Conservation (phyloP, 2,113 vertebrate species). For the Bubo bubo region DNA sequence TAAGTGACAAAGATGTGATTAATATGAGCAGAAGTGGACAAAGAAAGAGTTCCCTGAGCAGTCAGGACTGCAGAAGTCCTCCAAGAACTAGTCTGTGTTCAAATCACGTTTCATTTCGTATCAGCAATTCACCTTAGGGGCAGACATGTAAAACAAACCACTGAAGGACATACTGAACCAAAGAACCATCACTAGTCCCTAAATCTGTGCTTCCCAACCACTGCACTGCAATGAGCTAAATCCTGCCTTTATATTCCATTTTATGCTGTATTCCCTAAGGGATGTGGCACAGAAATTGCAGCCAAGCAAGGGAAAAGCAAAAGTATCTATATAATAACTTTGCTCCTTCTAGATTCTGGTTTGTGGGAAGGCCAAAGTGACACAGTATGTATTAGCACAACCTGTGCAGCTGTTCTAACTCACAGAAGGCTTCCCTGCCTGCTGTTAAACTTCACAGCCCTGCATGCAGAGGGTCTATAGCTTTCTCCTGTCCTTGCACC, state of each 20-base stretch:
- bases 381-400: not conserved
- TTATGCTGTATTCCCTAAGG: not conserved
- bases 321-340: not conserved
- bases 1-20: not conserved
- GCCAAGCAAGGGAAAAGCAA: not conserved
- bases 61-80: not conserved
- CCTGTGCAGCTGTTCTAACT: not conserved
- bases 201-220: not conserved
- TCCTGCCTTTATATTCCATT: not conserved
- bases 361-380: not conserved
- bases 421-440: not conserved
- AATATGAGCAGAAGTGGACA: not conserved
- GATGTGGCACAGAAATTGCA: not conserved
- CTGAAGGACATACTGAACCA: not conserved
- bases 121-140: not conserved
- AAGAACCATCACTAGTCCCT: not conserved
- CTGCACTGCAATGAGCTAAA: not conserved
- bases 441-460: not conserved
- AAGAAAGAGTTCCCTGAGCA: not conserved
- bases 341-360: not conserved
- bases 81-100: not conserved
- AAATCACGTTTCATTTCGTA: not conserved
- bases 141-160: not conserved
- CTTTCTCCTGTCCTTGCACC: not conserved
- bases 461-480: too few relatives aligned